These are phyloP conservation scores for Graptemys geographica DNA, from an alignment of 2,797 vertebrate genomes.

Conservation along the genomic window DNA sequence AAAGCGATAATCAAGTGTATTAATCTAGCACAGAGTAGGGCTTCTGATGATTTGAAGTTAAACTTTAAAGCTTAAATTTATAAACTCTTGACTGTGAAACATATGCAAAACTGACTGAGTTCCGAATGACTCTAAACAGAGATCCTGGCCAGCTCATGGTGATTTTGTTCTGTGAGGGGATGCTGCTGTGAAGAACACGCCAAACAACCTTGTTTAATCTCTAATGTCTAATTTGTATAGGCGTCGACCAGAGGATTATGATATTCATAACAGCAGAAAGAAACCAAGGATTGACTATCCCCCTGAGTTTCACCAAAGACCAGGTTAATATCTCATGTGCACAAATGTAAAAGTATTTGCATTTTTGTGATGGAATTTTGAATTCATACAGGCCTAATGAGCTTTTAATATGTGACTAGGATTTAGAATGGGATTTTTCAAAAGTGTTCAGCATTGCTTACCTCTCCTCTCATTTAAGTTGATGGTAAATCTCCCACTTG, in stretches of 20 bases:
- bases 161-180: conserved; percentile 66
- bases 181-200: conserved; percentile 71
- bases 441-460: not conserved
- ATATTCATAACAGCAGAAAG: conserved; percentile 98
- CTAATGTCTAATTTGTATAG: conserved; percentile 94
- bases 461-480: not conserved
- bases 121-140: not conserved
- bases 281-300: conserved; percentile 96
- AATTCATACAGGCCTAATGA: not conserved
- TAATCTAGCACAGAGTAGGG: not conserved
- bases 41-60: conserved; percentile 8
- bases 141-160: conserved; percentile 51
- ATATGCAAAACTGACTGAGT: conserved; percentile 12
- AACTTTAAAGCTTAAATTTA: conserved; percentile 37
- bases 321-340: conserved; percentile 91
- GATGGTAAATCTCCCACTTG: not conserved
- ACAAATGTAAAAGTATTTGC: conserved; percentile 47
- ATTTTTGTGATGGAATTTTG: conserved; percentile 4
- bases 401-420: not conserved
- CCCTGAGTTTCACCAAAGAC: conserved; percentile 96
- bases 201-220: conserved; percentile 87
- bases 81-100: conserved; percentile 42
- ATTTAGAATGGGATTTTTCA: not conserved
- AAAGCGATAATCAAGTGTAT: not conserved
- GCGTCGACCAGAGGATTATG: conserved; percentile 98